Conservation (phyloP, 2,888 invertebrate genomes). For the Maniola hyperantus region DNA sequence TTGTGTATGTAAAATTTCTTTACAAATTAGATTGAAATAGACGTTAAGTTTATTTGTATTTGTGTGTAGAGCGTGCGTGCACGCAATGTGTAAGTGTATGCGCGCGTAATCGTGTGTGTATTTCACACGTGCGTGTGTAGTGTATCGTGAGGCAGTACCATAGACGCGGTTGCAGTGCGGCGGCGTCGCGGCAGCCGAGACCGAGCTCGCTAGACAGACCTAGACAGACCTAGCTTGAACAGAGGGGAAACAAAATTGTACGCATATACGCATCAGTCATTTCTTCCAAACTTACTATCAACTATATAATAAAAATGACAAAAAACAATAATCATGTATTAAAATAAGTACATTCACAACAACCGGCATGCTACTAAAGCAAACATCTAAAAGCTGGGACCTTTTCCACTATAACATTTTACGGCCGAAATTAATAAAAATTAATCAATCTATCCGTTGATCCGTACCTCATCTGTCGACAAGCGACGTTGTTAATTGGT, state of each 20-base stretch:
- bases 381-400: slow-evolving; percentile 11
- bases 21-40: slow-evolving; percentile 24
- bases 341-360: slow-evolving; percentile 23
- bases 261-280: slow-evolving; percentile 80
- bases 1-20: background rate
- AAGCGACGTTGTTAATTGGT: too few species aligned
- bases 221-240: slow-evolving; percentile 72
- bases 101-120: slow-evolving; percentile 33
- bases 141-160: slow-evolving; percentile 67
- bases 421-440: too few species aligned
- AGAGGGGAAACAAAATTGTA: slow-evolving; percentile 79
- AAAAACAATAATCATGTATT: slow-evolving; percentile 29
- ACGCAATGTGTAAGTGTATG: slow-evolving; percentile 28
- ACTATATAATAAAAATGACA: slow-evolving; percentile 35
- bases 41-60: slow-evolving; percentile 26
- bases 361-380: slow-evolving; percentile 23
- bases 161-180: slow-evolving; percentile 64
- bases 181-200: slow-evolving; percentile 67
- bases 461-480: too few species aligned
- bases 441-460: too few species aligned
- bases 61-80: slow-evolving; percentile 25
- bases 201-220: slow-evolving; percentile 81
- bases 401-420: background rate
- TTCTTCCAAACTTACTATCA: slow-evolving; percentile 64
- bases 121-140: slow-evolving; percentile 31